Conservation (phyloP, 2,113 vertebrate species). For the Brachionichthys hirsutus region DNA sequence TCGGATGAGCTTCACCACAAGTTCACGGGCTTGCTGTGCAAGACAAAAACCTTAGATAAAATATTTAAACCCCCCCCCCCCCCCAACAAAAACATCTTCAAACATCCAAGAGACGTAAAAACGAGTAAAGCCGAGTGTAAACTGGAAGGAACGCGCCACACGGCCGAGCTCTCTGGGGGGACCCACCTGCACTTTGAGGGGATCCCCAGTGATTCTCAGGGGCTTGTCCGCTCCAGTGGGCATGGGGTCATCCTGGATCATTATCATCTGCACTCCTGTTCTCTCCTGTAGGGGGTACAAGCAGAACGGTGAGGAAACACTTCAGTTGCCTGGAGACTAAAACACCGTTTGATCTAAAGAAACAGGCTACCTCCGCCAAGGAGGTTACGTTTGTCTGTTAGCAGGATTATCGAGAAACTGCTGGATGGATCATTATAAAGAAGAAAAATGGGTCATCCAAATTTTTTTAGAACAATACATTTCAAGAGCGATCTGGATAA, state of each 20-base stretch:
- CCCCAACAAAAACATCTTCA: not conserved
- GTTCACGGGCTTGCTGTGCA: slow-evolving; percentile 93
- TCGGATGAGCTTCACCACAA: slow-evolving; percentile 95
- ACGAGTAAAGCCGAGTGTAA: slow-evolving; percentile 51
- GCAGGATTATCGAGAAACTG: too few species aligned
- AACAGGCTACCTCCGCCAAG: slow-evolving; percentile 1
- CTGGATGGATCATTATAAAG: too few species aligned
- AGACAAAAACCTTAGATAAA: not conserved
- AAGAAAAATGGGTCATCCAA: too few species aligned
- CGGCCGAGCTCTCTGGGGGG: slow-evolving; percentile 13
- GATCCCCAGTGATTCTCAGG: slow-evolving; percentile 95
- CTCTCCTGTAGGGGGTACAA: slow-evolving; percentile 82
- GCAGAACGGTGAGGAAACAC: slow-evolving; percentile 17
- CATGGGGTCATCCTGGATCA: slow-evolving; percentile 97
- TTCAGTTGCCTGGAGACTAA: slow-evolving; percentile 32
- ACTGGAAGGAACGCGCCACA: slow-evolving; percentile 15
- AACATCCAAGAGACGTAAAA: slow-evolving; percentile 1
- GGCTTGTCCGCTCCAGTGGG: slow-evolving; percentile 98
- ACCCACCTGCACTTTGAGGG: slow-evolving; percentile 95
- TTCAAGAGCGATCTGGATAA: too few species aligned
- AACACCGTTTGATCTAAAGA: slow-evolving; percentile 10
- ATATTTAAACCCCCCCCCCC: not conserved
- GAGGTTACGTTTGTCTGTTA: too few species aligned
- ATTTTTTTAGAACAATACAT: too few species aligned
- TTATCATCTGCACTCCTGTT: slow-evolving; percentile 98